phyloP scores from a whole-genome alignment of 2,888 invertebrate genomes.

The Polyploca ridens region DNA sequence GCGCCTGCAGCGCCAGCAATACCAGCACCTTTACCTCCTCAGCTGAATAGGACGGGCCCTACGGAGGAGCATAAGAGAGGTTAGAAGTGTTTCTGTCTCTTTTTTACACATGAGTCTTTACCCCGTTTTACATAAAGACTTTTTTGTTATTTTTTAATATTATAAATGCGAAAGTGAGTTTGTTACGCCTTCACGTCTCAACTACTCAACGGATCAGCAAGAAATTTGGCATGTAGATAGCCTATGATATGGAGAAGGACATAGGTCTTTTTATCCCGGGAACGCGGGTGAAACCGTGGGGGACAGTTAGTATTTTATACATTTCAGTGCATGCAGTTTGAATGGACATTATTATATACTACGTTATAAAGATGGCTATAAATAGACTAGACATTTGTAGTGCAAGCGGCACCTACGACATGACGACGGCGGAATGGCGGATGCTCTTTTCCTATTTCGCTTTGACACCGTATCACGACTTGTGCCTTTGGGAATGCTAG shows the following conservation, averaged over 20 bases:
- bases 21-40: constrained; percentile 87
- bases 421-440: constrained; percentile 21
- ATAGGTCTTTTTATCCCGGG: too few species aligned
- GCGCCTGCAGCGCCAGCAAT: constrained; percentile 90
- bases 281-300: too few species aligned
- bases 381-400: not conserved
- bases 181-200: too few species aligned
- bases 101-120: not conserved
- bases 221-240: too few species aligned
- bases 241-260: too few species aligned
- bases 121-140: too few species aligned
- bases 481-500: constrained; percentile 34
- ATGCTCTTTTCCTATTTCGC: constrained; percentile 51
- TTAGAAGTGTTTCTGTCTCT: constrained; percentile 59
- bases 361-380: not conserved
- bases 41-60: constrained; percentile 82
- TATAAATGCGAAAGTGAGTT: too few species aligned
- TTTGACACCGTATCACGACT: constrained; percentile 46
- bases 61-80: constrained; percentile 92
- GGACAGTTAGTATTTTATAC: too few species aligned
- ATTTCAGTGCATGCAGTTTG: too few species aligned
- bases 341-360: too few species aligned
- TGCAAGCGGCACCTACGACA: constrained; percentile 15
- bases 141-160: too few species aligned
- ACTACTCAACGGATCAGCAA: too few species aligned